phyloP scores from a whole-genome alignment of 1,140 invertebrate genomes.

The Aphidius gifuensis region DNA sequence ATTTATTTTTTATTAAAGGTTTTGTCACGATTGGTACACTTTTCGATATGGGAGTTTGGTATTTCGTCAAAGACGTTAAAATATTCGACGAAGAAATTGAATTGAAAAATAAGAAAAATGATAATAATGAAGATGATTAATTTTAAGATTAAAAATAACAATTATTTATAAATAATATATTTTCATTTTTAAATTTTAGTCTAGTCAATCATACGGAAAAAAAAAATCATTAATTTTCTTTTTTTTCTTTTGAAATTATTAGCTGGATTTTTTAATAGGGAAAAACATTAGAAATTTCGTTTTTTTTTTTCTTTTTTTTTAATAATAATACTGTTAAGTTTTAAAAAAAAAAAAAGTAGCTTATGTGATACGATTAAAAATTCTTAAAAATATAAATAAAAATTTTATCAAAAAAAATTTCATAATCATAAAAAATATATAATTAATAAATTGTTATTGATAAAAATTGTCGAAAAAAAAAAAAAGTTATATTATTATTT shows the following conservation, averaged over 20 bases:
- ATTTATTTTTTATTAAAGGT: slow-evolving; percentile 36
- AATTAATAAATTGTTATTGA: too few relatives aligned
- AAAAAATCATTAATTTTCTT: too few relatives aligned
- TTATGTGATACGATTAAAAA: neutral
- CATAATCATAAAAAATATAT: too few relatives aligned
- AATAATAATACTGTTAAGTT: neutral
- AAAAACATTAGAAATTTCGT: neutral
- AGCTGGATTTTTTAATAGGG: too few relatives aligned
- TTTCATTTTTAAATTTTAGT: neutral
- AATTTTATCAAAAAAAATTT: too few relatives aligned
- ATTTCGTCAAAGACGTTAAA: slow-evolving; percentile 66
- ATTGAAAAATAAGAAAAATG: slow-evolving; percentile 52
- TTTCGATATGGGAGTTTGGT: slow-evolving; percentile 67
- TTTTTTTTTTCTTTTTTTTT: neutral
- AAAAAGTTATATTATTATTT: neutral
- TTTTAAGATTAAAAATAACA: neutral
- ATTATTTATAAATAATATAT: neutral
- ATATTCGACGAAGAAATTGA: slow-evolving; percentile 68
- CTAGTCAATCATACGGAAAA: too few relatives aligned
- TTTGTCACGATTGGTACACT: slow-evolving; percentile 64
- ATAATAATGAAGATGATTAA: slow-evolving; percentile 34
- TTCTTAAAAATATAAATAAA: too few relatives aligned
- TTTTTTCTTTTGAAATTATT: too few relatives aligned
- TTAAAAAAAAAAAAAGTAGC: neutral
- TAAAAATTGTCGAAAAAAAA: too few relatives aligned